Conservation (phyloP, 2,797 vertebrate species). For the Oreortyx pictus region DNA sequence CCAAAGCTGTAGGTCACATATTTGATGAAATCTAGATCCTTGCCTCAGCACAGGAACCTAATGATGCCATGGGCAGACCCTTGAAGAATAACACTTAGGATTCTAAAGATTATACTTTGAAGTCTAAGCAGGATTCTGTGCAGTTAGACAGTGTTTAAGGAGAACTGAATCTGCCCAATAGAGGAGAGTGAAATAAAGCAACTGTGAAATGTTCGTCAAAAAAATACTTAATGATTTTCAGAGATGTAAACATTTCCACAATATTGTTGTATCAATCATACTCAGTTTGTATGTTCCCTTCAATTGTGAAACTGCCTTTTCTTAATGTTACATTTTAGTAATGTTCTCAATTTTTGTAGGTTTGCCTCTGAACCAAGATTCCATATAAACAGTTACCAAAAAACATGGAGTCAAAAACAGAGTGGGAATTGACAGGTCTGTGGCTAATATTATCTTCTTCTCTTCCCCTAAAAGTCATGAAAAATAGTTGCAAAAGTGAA, state of each 20-base stretch:
- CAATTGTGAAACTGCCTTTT: background rate
- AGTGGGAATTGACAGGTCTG: background rate
- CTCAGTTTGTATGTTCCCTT: background rate
- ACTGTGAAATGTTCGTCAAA: background rate
- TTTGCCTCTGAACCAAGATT: background rate
- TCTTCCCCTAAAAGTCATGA: background rate
- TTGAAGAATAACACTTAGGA: background rate
- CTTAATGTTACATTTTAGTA: background rate
- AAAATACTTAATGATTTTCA: background rate
- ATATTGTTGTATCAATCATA: background rate
- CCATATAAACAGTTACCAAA: background rate
- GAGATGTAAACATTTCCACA: background rate
- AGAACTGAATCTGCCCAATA: background rate
- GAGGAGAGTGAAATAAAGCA: background rate
- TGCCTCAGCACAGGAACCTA: background rate
- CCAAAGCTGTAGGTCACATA: background rate
- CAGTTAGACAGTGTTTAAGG: background rate
- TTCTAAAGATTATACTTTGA: background rate
- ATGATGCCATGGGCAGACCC: background rate
- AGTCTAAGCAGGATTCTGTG: background rate
- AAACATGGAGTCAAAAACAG: accelerated
- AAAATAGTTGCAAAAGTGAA: background rate
- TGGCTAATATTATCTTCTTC: background rate
- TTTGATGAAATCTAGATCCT: background rate
- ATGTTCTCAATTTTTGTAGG: background rate